Evolutionary conservation across 2,888 invertebrate genomes (phyloP).

Genomic region (Oxytorus armatus): DNA sequence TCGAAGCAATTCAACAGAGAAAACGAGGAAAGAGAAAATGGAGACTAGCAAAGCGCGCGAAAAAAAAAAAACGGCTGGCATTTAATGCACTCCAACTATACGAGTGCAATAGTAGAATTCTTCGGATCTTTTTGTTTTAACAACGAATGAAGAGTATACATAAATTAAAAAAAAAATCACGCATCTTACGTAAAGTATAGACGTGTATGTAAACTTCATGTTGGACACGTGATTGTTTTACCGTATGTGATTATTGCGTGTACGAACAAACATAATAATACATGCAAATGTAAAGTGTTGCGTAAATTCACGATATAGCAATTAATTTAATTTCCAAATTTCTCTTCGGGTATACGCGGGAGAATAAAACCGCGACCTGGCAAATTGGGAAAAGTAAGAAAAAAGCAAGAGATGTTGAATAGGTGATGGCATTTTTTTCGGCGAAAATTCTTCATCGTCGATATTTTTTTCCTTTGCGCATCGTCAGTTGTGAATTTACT

Average conservation of each 20-base stretch:
- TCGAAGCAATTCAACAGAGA: slow-evolving; percentile 1
- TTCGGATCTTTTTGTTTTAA: slow-evolving; percentile 20
- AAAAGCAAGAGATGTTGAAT: no score
- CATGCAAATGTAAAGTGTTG: background rate
- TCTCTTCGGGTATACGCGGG: background rate
- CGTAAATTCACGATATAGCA: slow-evolving; percentile 39
- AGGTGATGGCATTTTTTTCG: slow-evolving; percentile 29
- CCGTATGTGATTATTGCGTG: slow-evolving; percentile 13
- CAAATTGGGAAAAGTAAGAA: background rate
- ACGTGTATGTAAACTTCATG: no score
- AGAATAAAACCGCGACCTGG: background rate
- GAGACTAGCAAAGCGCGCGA: slow-evolving; percentile 11
- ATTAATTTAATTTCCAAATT: slow-evolving; percentile 31
- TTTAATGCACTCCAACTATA: slow-evolving; percentile 54
- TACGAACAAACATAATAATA: slow-evolving; percentile 14
- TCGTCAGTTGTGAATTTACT: no score
- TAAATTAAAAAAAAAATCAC: slow-evolving; percentile 12
- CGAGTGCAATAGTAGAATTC: slow-evolving; percentile 26
- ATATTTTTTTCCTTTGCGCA: no score
- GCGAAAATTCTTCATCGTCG: background rate
- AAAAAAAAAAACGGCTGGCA: slow-evolving; percentile 50
- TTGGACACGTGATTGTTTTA: background rate
- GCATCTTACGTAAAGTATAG: no score
- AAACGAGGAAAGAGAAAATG: slow-evolving; percentile 20
- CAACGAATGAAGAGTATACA: slow-evolving; percentile 24